Conservation (phyloP, 1,140 invertebrate genomes). For the Micrasema longulum region DNA sequence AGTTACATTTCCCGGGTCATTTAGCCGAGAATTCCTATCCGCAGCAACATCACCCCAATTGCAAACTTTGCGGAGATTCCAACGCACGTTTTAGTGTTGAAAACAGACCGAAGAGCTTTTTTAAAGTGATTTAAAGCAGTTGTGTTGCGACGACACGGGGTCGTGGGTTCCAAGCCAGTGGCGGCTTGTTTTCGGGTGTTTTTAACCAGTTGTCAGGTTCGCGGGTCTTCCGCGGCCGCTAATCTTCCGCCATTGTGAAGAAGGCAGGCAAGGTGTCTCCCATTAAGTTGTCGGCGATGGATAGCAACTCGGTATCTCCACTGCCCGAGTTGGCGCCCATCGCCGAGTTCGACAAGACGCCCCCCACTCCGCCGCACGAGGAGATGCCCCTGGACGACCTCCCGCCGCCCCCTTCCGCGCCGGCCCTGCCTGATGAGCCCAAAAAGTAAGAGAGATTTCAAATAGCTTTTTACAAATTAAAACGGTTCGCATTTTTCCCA, state of each 20-base stretch:
- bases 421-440: constrained; percentile 68
- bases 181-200: constrained; percentile 1
- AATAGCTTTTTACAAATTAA: too few relatives aligned
- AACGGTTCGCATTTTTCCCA: too few relatives aligned
- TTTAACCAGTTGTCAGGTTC: constrained; percentile 34
- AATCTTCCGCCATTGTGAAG: constrained; percentile 51
- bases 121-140: too few relatives aligned
- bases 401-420: constrained; percentile 68
- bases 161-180: not conserved
- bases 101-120: too few relatives aligned
- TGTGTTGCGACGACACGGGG: too few relatives aligned
- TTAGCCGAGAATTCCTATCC: too few relatives aligned
- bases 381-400: constrained; percentile 72
- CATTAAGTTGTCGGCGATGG: constrained; percentile 70
- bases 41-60: too few relatives aligned
- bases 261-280: constrained; percentile 68
- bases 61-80: too few relatives aligned
- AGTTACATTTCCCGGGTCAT: too few relatives aligned
- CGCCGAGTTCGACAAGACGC: constrained; percentile 74
- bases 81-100: too few relatives aligned
- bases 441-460: constrained; percentile 59
- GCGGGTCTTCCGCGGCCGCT: constrained; percentile 47
- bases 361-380: constrained; percentile 71
- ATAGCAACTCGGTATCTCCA: constrained; percentile 73
- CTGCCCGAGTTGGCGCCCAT: constrained; percentile 74